Evolutionary conservation across 2,888 invertebrate species (phyloP), one percentile per base, ranked within the genome.

Genomic region (Xylota segnis): DNA sequence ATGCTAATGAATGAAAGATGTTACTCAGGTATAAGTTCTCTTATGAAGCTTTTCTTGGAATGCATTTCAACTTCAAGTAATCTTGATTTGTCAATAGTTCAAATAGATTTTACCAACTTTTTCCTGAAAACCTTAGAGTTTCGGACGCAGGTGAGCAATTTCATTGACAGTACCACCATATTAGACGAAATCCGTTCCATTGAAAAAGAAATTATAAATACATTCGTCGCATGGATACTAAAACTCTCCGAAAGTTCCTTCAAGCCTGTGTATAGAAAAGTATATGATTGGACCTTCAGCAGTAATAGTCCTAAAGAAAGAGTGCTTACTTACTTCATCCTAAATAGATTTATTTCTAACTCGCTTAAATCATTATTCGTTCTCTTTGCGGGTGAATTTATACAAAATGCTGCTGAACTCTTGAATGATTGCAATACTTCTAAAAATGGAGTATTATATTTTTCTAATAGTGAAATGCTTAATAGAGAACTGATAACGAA

Each of bases 161-260:
- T 18, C 3, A 37, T 9, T 14, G 14, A 4, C 0, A 37, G 16
- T 61, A 2, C 89, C 5, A 14, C 14, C 7, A 61, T 12, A 6
- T 0, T 23, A 14, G 66, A 59, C 1, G 59, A 75, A 9, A 59
- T 71, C 18, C 0, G 10, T 16, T 29, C 34, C 16, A 61, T n/a
- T 0, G 98, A 98, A 92, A 94, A 94, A 14, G 94, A 95, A 89
- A 94, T 97, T 0, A 94, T 97, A 0, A 95, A 96, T 88, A 95
- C 97, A 0, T 92, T 98, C n/a, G 95, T 96, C 1, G 93, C 95
- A 61, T 94, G 98, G 89, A 95, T 98, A 29, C 92, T 98, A 63
- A 98, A 98, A 92, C 93, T 98, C 32, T 98, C 98, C 0, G 98
- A 98, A 91, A 95, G 95, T 0, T 95, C 95, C 47, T 99, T 99